These are phyloP conservation scores for Bolborhynchus lineola DNA, from an alignment of 2,113 vertebrate genomes.

Conservation along the genomic window DNA sequence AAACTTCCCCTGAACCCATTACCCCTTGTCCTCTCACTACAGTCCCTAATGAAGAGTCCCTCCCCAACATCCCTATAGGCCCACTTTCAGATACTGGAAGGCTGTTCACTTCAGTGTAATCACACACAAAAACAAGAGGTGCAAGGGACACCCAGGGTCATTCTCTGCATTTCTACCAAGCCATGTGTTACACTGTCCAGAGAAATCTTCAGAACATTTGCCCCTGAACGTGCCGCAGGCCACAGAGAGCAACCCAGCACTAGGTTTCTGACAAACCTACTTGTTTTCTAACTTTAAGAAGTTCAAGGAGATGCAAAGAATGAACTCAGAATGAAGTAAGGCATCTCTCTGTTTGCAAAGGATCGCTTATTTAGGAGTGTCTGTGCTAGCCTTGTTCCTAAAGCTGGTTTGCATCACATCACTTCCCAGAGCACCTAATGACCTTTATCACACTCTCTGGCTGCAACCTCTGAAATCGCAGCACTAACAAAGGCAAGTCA, in stretches of 20 bases:
- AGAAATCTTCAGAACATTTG: neutral
- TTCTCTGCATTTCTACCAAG: neutral
- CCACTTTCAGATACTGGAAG: no score
- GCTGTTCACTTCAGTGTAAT: neutral
- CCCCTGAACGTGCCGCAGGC: fast-evolving
- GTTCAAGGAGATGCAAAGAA: neutral
- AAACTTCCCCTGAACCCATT: no score
- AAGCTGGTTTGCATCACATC: neutral
- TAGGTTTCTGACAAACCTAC: neutral
- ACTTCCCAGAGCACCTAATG: neutral
- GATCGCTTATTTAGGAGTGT: neutral
- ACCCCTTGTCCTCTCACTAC: no score
- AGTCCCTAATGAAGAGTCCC: no score
- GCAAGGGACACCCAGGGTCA: neutral
- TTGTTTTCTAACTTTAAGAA: neutral
- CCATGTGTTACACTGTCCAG: fast-evolving
- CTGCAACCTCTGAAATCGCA: neutral
- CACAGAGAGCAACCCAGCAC: neutral
- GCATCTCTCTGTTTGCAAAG: neutral
- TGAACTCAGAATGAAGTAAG: neutral
- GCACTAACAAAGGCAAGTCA: neutral
- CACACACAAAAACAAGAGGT: neutral
- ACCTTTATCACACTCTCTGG: neutral
- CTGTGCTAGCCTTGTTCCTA: neutral
- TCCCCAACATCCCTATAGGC: no score